Conservation (phyloP, 2,797 vertebrate genomes). For the Aquila chrysaetos region DNA sequence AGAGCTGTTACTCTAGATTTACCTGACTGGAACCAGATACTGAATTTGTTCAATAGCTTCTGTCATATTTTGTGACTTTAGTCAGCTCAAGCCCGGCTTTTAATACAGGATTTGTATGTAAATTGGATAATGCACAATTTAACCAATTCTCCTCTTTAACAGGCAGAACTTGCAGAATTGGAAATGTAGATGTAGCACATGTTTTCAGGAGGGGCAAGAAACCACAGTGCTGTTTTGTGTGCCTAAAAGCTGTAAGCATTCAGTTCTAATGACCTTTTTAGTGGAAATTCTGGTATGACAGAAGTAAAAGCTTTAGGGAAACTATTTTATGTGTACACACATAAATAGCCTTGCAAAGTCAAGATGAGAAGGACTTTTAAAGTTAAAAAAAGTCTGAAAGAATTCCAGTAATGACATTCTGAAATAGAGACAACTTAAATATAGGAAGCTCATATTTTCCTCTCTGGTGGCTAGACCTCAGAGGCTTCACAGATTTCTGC, state of each 20-base stretch:
- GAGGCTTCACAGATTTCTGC: background rate
- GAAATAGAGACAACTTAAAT: background rate
- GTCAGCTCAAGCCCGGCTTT: background rate
- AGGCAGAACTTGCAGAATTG: conserved; percentile 11
- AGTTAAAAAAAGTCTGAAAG: background rate
- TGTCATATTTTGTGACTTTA: background rate
- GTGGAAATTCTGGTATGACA: conserved; percentile 56
- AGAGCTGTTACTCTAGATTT: background rate
- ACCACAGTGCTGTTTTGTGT: conserved; percentile 39
- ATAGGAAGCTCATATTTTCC: background rate
- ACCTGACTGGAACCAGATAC: background rate
- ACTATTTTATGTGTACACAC: background rate
- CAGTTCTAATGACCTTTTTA: conserved; percentile 52
- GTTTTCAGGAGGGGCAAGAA: conserved; percentile 55
- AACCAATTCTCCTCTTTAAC: background rate
- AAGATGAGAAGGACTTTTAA: background rate
- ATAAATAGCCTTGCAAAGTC: background rate
- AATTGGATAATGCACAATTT: background rate
- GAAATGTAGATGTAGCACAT: conserved; percentile 5
- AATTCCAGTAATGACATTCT: background rate
- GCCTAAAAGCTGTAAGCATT: conserved; percentile 41
- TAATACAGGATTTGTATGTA: conserved; percentile 16
- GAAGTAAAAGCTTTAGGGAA: conserved; percentile 46
- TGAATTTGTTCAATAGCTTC: background rate
- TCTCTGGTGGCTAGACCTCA: background rate